A percentile compares a stretch with the other conserved stretches of the same genome.
These are phyloP conservation scores for Thunnus maccoyii DNA, from an alignment of 2,113 vertebrate species.

Conservation along the genomic window DNA sequence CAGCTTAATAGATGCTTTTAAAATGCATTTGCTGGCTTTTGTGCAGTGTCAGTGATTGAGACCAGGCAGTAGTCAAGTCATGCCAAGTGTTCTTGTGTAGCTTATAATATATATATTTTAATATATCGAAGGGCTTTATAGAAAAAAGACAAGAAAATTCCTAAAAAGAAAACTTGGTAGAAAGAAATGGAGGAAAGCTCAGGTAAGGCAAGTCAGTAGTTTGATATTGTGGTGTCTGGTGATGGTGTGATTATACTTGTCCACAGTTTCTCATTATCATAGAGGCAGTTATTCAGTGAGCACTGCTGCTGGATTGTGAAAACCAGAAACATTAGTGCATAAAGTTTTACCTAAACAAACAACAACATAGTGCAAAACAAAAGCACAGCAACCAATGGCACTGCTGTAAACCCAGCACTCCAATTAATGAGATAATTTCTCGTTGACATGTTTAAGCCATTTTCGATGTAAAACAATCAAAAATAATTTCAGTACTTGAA, in stretches of 20 bases:
- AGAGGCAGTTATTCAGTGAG: neutral
- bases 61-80: neutral
- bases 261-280: constrained; percentile 16
- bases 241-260: constrained; percentile 3
- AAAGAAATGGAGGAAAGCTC: neutral
- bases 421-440: no score
- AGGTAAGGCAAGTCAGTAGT: neutral
- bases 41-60: neutral
- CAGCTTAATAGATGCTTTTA: neutral
- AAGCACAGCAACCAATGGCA: no score
- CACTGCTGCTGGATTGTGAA: neutral
- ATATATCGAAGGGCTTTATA: neutral
- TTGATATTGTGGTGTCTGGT: neutral
- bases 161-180: neutral
- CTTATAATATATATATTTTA: neutral
- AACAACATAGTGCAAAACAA: neutral
- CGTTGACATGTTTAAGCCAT: no score
- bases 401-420: no score
- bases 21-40: neutral
- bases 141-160: neutral
- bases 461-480: no score
- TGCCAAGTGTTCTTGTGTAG: neutral
- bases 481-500: no score
- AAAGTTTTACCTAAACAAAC: neutral
- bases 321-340: neutral